A percentile compares a stretch with the other conserved stretches of the same genome.
These are phyloP conservation scores for Luidia sarsii DNA, from an alignment of 53 echinoderm and acorn worm genomes.

Conservation along the genomic window DNA sequence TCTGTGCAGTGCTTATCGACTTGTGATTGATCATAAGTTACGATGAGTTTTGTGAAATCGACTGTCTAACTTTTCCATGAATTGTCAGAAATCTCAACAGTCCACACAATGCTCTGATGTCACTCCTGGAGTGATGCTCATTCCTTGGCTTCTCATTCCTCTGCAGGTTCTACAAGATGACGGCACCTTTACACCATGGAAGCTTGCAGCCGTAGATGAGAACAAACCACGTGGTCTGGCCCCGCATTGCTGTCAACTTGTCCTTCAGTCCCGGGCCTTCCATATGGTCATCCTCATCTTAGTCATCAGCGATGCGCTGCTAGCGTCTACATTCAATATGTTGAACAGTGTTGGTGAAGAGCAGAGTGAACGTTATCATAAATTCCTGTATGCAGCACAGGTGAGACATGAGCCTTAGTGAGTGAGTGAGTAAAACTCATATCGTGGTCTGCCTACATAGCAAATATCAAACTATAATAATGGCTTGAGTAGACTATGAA, in stretches of 20 bases:
- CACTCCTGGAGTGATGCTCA: too few relatives aligned
- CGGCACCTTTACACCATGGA: constrained; percentile 91
- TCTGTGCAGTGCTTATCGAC: too few relatives aligned
- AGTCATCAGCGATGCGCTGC: constrained; percentile 77
- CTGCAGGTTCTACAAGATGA: constrained; percentile 89
- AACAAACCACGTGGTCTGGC: constrained; percentile 79
- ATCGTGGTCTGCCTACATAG: background rate
- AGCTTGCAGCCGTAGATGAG: constrained; percentile 80
- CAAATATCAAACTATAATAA: background rate
- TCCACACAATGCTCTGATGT: too few relatives aligned
- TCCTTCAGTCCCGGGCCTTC: constrained; percentile 84
- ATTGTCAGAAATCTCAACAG: too few relatives aligned
- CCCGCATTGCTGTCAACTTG: constrained; percentile 77
- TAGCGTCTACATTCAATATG: constrained; percentile 84
- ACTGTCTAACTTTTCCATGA: too few relatives aligned
- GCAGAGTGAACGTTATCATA: constrained; percentile 13
- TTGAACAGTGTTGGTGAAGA: background rate
- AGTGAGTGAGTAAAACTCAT: too few relatives aligned
- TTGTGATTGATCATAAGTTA: too few relatives aligned
- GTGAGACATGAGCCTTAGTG: constrained; percentile 45
- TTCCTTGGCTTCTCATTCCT: background rate
- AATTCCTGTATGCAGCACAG: constrained; percentile 72
- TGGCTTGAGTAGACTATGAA: too few relatives aligned
- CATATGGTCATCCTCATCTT: constrained; percentile 82
- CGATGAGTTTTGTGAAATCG: too few relatives aligned